Evolutionary conservation across 2,888 invertebrate species (phyloP).

Genomic region (Danaus chrysippus): DNA sequence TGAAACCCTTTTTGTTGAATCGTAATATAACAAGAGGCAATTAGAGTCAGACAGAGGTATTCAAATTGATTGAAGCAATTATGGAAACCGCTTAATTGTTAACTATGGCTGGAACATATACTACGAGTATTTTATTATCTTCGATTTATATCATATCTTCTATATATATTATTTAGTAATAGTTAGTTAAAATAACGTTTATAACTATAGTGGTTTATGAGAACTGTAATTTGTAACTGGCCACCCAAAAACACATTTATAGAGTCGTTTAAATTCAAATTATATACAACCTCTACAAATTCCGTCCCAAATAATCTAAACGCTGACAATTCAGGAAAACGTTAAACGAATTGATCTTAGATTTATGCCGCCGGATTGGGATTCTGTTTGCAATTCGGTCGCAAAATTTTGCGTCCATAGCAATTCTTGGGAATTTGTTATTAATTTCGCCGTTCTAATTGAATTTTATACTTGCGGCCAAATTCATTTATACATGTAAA

Average conservation of each 20-base stretch:
- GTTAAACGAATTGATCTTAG: conserved; percentile 22
- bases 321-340: conserved; percentile 13
- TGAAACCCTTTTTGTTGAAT: conserved; percentile 15
- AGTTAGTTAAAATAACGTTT: too few relatives aligned
- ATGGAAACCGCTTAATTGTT: background rate
- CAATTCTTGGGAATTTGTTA: conserved; percentile 45
- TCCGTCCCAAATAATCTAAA: conserved; percentile 14
- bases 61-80: background rate
- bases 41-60: conserved; percentile 4
- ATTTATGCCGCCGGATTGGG: conserved; percentile 21
- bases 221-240: too few relatives aligned
- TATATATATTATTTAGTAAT: too few relatives aligned
- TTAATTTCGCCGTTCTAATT: conserved; percentile 56
- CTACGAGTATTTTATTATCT: too few relatives aligned
- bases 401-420: conserved; percentile 29
- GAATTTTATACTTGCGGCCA: conserved; percentile 46
- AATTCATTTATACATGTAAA: conserved; percentile 39
- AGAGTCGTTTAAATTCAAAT: background rate
- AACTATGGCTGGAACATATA: too few relatives aligned
- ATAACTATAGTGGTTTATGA: background rate
- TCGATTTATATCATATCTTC: too few relatives aligned
- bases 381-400: conserved; percentile 22
- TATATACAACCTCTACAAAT: background rate
- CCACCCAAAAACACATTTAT: too few relatives aligned
- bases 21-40: conserved; percentile 8